A percentile compares a stretch with the other conserved stretches of the same genome.
Evolutionary conservation across 2,113 vertebrate species (phyloP).

Genomic region (Laticauda colubrina): DNA sequence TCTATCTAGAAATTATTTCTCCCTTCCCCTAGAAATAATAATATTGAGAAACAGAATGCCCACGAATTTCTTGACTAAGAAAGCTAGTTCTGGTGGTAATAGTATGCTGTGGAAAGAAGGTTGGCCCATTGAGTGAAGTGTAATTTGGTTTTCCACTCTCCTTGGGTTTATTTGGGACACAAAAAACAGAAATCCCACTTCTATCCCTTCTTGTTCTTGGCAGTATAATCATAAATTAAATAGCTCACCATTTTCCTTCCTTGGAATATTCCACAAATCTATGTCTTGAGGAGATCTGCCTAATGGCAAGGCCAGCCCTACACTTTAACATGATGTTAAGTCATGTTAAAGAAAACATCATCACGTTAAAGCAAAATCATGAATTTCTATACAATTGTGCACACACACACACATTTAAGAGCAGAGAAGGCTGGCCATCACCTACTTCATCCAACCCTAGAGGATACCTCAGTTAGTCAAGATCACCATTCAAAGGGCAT

Average conservation of each 20-base stretch:
- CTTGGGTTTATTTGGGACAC: neutral
- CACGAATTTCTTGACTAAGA: constrained; percentile 29
- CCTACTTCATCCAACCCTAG: neutral
- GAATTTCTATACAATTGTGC: neutral
- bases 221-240: neutral
- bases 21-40: constrained; percentile 56
- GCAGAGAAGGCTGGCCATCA: neutral
- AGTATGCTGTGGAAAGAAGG: constrained; percentile 24
- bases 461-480: neutral
- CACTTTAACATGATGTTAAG: no score
- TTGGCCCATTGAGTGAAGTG: neutral
- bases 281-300: neutral
- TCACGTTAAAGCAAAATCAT: neutral
- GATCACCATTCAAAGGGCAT: neutral
- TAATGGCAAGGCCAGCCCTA: neutral
- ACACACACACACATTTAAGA: neutral
- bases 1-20: constrained; percentile 67
- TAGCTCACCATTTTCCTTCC: neutral
- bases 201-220: neutral
- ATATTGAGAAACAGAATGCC: constrained; percentile 45
- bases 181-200: neutral
- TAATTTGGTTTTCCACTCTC: neutral
- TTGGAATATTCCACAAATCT: neutral
- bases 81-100: constrained; percentile 45
- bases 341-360: no score